phyloP scores from a whole-genome alignment of 2,797 vertebrate genomes.

The Molothrus ater region DNA sequence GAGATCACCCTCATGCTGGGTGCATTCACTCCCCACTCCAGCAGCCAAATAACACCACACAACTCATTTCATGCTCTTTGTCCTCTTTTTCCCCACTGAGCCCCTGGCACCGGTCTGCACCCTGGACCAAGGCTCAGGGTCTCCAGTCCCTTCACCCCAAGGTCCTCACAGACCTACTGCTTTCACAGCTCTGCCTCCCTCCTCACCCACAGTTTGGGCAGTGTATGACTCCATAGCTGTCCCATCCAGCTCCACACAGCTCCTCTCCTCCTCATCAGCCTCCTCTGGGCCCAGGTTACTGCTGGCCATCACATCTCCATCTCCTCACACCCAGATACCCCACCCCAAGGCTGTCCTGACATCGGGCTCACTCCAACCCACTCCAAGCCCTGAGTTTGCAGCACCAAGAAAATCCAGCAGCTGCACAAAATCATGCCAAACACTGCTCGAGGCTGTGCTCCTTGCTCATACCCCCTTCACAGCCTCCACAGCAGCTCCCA shows the following conservation, averaged over 20 bases:
- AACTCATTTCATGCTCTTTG: rapidly evolving
- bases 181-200: not conserved
- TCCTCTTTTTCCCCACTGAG: rapidly evolving
- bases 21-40: not conserved
- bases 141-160: not conserved
- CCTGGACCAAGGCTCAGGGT: not conserved
- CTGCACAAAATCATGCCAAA: rapidly evolving
- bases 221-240: rapidly evolving
- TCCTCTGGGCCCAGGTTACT: not conserved
- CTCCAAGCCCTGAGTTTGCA: not conserved
- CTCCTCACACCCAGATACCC: not conserved
- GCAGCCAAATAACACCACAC: not conserved
- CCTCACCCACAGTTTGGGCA: rapidly evolving
- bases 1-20: not conserved
- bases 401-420: not conserved
- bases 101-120: rapidly evolving
- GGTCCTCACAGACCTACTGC: not conserved
- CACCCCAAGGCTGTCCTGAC: rapidly evolving
- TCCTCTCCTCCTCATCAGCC: not conserved
- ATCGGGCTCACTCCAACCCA: rapidly evolving
- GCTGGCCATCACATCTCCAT: not conserved
- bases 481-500: not conserved
- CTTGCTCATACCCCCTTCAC: not conserved
- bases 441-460: rapidly evolving
- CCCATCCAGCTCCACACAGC: rapidly evolving